Evolutionary conservation across 1,140 invertebrate genomes (phyloP).

Genomic region (Drosophila ohnishii): DNA sequence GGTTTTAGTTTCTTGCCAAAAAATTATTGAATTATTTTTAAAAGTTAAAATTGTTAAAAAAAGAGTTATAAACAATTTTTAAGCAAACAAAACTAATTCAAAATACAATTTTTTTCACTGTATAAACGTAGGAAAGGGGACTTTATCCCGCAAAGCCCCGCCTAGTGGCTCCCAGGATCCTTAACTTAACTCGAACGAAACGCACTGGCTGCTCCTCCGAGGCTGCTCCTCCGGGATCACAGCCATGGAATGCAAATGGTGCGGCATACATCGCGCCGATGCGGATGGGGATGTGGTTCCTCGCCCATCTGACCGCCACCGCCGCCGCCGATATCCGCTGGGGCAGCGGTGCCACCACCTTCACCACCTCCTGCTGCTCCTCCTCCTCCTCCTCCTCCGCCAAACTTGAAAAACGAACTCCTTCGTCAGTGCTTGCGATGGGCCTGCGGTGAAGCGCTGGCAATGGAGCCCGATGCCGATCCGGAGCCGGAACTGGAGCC

Average conservation of each 20-base stretch:
- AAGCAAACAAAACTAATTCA: not conserved
- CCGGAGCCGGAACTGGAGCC: conserved; percentile 36
- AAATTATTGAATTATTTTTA: not conserved
- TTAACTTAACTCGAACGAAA: conserved; percentile 4
- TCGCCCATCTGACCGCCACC: conserved; percentile 70
- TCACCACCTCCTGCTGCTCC: not conserved
- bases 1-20: not conserved
- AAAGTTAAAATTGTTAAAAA: not conserved
- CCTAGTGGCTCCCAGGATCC: not conserved
- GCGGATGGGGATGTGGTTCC: conserved; percentile 64
- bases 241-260: conserved; percentile 81
- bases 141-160: not conserved
- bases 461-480: conserved; percentile 43
- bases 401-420: conserved; percentile 81
- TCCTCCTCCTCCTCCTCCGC: conserved; percentile 27
- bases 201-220: not conserved
- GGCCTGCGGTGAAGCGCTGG: conserved; percentile 65
- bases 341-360: conserved; percentile 30
- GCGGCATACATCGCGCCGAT: conserved; percentile 73
- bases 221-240: conserved; percentile 33
- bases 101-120: not conserved
- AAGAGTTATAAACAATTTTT: not conserved
- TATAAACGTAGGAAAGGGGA: not conserved
- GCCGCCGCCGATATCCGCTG: conserved; percentile 32
- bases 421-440: conserved; percentile 83